These are phyloP conservation scores for Dromaius novaehollandiae DNA, from an alignment of 2,113 vertebrate species.

Conservation along the genomic window DNA sequence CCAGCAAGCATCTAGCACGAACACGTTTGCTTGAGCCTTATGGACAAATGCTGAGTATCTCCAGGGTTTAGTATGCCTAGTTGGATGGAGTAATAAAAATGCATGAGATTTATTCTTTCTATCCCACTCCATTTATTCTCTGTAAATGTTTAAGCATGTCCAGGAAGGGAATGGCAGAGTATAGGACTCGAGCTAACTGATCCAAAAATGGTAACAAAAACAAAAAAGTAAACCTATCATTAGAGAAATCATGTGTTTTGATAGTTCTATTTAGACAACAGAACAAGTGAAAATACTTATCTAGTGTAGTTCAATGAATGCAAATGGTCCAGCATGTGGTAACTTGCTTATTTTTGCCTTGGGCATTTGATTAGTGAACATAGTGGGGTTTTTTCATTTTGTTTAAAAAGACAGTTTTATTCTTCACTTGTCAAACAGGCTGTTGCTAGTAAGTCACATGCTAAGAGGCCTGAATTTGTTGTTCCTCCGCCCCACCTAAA, in stretches of 20 bases:
- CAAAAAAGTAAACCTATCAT: constrained; percentile 16
- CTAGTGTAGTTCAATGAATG: background rate
- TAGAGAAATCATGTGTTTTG: constrained; percentile 47
- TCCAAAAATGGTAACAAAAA: constrained; percentile 9
- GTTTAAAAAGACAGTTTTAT: background rate
- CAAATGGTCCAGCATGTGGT: constrained; percentile 5
- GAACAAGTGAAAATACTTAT: constrained; percentile 37
- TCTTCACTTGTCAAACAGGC: background rate
- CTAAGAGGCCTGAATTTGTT: background rate
- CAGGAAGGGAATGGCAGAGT: background rate
- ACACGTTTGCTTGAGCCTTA: constrained; percentile 29
- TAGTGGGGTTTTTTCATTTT: background rate
- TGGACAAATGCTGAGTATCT: constrained; percentile 15
- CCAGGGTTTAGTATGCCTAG: background rate
- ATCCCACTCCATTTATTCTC: background rate
- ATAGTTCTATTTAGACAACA: constrained; percentile 35
- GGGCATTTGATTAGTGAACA: background rate
- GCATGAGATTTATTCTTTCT: background rate
- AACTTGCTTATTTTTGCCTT: constrained; percentile 41
- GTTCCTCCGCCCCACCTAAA: background rate
- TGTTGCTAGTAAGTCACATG: background rate
- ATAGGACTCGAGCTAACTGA: background rate
- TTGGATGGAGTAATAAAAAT: constrained; percentile 14
- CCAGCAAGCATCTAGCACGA: background rate
- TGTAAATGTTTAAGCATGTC: background rate